These are phyloP conservation scores for Oncorhynchus kisutch DNA, from an alignment of 2,113 vertebrate species.

Conservation along the genomic window DNA sequence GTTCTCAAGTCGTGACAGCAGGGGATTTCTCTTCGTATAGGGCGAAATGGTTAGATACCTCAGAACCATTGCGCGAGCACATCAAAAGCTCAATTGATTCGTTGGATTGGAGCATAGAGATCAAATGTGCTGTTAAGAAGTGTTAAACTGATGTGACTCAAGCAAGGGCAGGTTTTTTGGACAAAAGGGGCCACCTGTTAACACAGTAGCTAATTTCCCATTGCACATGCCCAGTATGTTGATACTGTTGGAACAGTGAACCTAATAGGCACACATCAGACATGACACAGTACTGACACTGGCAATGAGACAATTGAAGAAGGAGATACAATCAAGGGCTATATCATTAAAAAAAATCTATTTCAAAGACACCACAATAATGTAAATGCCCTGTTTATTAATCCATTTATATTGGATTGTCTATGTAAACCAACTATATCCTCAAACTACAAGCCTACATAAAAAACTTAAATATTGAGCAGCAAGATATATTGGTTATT, in stretches of 20 bases:
- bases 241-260: constrained; percentile 28
- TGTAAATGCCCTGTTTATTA: no score
- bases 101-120: constrained; percentile 62
- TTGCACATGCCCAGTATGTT: constrained; percentile 44
- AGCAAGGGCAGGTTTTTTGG: constrained; percentile 54
- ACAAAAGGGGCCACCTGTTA: constrained; percentile 64
- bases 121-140: constrained; percentile 69
- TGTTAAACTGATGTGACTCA: constrained; percentile 66
- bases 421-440: no score
- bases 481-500: no score
- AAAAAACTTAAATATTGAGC: no score
- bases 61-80: constrained; percentile 51
- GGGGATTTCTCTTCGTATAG: constrained; percentile 50
- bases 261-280: constrained; percentile 14
- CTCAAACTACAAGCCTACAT: no score
- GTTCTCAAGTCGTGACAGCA: constrained; percentile 40
- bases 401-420: no score
- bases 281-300: background rate
- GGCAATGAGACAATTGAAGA: background rate
- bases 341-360: no score
- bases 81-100: constrained; percentile 69
- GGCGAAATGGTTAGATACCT: constrained; percentile 50
- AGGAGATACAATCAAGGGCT: background rate
- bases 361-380: no score
- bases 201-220: constrained; percentile 58